These are phyloP conservation scores for Orius insidiosus DNA, from an alignment of 1,140 invertebrate genomes.

Conservation along the genomic window DNA sequence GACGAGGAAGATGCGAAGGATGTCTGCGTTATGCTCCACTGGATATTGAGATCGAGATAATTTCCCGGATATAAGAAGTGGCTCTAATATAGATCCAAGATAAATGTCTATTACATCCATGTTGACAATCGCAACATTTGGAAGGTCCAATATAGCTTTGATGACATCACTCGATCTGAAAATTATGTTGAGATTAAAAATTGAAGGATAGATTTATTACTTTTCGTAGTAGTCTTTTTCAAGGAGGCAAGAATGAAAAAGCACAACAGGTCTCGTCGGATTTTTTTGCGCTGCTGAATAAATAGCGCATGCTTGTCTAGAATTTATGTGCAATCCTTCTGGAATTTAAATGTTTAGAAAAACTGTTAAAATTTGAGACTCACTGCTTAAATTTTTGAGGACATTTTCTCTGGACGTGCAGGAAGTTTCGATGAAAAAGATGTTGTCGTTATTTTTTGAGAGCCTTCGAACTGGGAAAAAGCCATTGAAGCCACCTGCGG, in stretches of 20 bases:
- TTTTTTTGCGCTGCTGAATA: conserved; percentile 22
- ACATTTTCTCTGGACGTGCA: too few relatives aligned
- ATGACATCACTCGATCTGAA: conserved; percentile 17
- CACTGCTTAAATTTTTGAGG: too few relatives aligned
- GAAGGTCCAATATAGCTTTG: conserved; percentile 29
- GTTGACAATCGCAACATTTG: conserved; percentile 37
- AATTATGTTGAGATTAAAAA: too few relatives aligned
- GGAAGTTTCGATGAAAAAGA: too few relatives aligned
- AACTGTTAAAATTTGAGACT: too few relatives aligned
- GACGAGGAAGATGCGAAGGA: conserved; percentile 47
- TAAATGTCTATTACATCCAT: conserved; percentile 37
- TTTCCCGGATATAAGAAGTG: conserved; percentile 33
- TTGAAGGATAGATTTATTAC: conserved; percentile 1
- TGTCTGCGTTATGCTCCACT: conserved; percentile 42
- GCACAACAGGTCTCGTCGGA: conserved; percentile 7
- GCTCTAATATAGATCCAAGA: conserved; percentile 36
- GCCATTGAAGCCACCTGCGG: too few relatives aligned
- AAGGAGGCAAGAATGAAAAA: conserved; percentile 10
- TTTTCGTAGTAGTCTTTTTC: conserved; percentile 1
- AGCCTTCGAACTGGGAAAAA: too few relatives aligned
- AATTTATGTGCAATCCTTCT: conserved; percentile 10
- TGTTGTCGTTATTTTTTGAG: too few relatives aligned
- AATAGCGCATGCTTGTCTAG: conserved; percentile 24
- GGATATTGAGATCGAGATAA: conserved; percentile 35
- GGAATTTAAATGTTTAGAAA: conserved; percentile 1